Conservation (phyloP, 2,888 invertebrate species). For the Drosophila quasianomalipes region DNA sequence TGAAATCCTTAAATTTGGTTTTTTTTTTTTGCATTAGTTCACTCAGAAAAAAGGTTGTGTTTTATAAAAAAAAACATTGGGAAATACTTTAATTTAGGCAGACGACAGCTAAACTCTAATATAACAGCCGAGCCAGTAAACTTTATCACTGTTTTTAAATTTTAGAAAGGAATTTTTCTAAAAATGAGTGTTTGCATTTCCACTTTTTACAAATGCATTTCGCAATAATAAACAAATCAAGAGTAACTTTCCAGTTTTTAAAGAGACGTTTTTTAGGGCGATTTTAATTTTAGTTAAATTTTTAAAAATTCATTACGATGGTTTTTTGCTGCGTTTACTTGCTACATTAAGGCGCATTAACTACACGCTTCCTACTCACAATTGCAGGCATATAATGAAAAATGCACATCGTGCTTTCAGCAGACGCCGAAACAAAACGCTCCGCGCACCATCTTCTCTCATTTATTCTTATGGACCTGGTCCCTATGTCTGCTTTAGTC, state of each 20-base stretch:
- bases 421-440: slow-evolving; percentile 40
- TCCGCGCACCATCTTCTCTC: not conserved
- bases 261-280: too few species aligned
- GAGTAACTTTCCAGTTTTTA: not conserved
- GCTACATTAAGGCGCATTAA: slow-evolving; percentile 39
- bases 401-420: slow-evolving; percentile 75
- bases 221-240: not conserved
- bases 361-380: slow-evolving; percentile 53
- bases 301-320: not conserved
- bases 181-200: too few species aligned
- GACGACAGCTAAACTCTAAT: too few species aligned
- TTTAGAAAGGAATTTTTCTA: too few species aligned
- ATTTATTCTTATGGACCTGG: not conserved
- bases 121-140: too few species aligned
- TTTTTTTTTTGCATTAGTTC: too few species aligned
- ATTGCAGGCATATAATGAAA: slow-evolving; percentile 74
- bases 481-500: not conserved
- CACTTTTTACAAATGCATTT: not conserved
- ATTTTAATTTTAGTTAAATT: not conserved
- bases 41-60: too few species aligned
- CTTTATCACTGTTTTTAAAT: too few species aligned
- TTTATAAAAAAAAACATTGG: too few species aligned
- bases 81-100: too few species aligned
- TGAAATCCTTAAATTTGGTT: too few species aligned
- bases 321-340: not conserved